A percentile compares a stretch with the other conserved stretches of the same genome.
Conservation (phyloP, 2,888 invertebrate species). For the Drosophila maculinotata region DNA sequence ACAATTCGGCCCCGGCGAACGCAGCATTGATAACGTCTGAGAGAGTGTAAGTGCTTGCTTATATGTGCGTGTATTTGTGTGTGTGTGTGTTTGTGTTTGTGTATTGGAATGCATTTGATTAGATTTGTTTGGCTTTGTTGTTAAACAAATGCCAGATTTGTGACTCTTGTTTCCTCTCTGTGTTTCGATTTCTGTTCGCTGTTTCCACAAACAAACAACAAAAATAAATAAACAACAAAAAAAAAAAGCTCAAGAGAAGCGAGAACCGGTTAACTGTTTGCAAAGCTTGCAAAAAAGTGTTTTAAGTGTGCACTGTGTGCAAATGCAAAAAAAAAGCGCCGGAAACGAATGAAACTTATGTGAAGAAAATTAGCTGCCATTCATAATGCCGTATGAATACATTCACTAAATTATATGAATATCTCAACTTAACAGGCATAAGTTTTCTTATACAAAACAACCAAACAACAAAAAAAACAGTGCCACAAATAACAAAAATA, state of each 20-base stretch:
- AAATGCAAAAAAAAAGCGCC: conserved; percentile 47
- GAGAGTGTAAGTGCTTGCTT: background rate
- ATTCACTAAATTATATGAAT: conserved; percentile 14
- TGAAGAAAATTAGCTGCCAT: conserved; percentile 47
- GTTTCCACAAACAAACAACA: conserved; percentile 46
- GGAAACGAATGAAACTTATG: conserved; percentile 45
- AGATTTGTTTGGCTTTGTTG: conserved; percentile 62
- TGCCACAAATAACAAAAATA: conserved; percentile 29
- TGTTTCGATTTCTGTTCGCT: conserved; percentile 26
- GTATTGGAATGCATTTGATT: conserved; percentile 70
- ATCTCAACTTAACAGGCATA: background rate
- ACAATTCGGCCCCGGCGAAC: conserved; percentile 58
- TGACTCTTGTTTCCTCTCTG: conserved; percentile 27
- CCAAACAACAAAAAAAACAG: conserved; percentile 6
- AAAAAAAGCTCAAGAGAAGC: conserved; percentile 43
- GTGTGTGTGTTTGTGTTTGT: conserved; percentile 21
- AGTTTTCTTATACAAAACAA: conserved; percentile 2
- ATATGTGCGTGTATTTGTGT: background rate
- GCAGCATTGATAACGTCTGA: conserved; percentile 47
- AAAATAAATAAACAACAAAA: conserved; percentile 9
- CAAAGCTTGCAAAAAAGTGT: conserved; percentile 54
- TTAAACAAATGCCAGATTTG: conserved; percentile 55
- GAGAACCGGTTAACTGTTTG: conserved; percentile 71
- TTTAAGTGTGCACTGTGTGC: conserved; percentile 34
- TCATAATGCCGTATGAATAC: conserved; percentile 38